A percentile compares a stretch with the other conserved stretches of the same genome.
These are phyloP conservation scores for Furcifer pardalis DNA, from an alignment of 2,797 vertebrate genomes.

Conservation along the genomic window DNA sequence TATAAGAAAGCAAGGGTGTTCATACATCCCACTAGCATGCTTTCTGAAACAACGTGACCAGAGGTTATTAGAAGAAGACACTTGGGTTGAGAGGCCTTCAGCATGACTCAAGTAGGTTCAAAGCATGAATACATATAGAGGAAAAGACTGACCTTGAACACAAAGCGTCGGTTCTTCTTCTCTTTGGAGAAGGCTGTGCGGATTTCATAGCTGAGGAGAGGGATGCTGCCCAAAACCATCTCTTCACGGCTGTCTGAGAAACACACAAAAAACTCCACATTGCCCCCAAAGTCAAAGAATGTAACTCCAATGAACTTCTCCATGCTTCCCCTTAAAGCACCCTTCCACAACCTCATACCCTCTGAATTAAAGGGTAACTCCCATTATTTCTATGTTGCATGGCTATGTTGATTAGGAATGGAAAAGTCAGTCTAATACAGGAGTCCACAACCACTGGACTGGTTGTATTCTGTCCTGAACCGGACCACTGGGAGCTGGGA, in stretches of 20 bases:
- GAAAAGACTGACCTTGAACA: slow-evolving; percentile 83
- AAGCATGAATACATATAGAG: not conserved
- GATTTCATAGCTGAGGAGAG: slow-evolving; percentile 89
- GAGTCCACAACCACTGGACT: too few relatives aligned
- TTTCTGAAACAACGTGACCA: not conserved
- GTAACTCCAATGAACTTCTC: not conserved
- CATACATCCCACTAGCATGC: not conserved
- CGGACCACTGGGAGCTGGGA: too few relatives aligned
- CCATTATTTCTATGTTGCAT: not conserved
- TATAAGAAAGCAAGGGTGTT: not conserved
- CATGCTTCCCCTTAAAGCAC: not conserved
- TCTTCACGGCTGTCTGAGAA: slow-evolving; percentile 88
- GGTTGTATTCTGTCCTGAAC: too few relatives aligned
- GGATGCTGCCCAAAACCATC: slow-evolving; percentile 87
- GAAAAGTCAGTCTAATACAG: too few relatives aligned
- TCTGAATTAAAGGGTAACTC: not conserved
- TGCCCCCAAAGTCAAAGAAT: not conserved
- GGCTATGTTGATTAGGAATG: too few relatives aligned
- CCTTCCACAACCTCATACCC: too few relatives aligned
- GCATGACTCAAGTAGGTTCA: not conserved
- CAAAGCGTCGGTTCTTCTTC: slow-evolving; percentile 87
- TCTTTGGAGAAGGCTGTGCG: slow-evolving; percentile 84
- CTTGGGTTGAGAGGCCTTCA: not conserved
- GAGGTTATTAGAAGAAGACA: not conserved
- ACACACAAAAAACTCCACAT: not conserved